A percentile compares a stretch with the other conserved stretches of the same genome.
Evolutionary conservation across 1,140 invertebrate genomes (phyloP).

Genomic region (Gerris buenoi): DNA sequence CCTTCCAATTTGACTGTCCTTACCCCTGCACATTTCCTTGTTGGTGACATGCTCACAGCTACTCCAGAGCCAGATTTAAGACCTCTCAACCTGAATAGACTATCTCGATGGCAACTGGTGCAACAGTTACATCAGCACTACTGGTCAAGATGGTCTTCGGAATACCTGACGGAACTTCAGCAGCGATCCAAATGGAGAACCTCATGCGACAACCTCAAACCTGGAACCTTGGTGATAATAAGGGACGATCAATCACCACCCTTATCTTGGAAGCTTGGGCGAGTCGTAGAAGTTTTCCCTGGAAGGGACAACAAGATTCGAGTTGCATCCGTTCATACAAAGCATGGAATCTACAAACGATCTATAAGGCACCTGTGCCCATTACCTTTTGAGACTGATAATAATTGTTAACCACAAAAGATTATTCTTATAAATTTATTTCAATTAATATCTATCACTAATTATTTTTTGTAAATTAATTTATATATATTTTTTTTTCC

Average conservation of each 20-base stretch:
- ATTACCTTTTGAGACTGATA: no score
- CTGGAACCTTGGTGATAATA: conserved; percentile 5
- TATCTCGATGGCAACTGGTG: conserved; percentile 17
- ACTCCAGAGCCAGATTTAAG: background rate
- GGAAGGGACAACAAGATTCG: conserved; percentile 6
- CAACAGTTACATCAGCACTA: conserved; percentile 22
- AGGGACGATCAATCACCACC: conserved; percentile 10
- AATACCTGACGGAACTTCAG: conserved; percentile 13
- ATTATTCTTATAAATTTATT: no score
- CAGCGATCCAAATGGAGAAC: conserved; percentile 15
- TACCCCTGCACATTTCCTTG: conserved; percentile 8
- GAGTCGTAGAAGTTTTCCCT: background rate
- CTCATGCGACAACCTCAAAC: background rate
- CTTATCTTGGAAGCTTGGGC: conserved; percentile 1
- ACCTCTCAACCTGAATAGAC: conserved; percentile 5
- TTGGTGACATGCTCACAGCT: conserved; percentile 3
- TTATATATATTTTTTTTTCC: no score
- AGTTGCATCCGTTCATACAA: conserved; percentile 18
- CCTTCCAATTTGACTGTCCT: background rate
- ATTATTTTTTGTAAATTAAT: no score
- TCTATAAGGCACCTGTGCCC: no score
- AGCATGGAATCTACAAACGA: no score
- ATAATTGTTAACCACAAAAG: no score
- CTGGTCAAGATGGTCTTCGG: conserved; percentile 21
- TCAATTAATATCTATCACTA: no score